Conservation (phyloP, 2,888 invertebrate genomes). For the Apotomis betuletana region DNA sequence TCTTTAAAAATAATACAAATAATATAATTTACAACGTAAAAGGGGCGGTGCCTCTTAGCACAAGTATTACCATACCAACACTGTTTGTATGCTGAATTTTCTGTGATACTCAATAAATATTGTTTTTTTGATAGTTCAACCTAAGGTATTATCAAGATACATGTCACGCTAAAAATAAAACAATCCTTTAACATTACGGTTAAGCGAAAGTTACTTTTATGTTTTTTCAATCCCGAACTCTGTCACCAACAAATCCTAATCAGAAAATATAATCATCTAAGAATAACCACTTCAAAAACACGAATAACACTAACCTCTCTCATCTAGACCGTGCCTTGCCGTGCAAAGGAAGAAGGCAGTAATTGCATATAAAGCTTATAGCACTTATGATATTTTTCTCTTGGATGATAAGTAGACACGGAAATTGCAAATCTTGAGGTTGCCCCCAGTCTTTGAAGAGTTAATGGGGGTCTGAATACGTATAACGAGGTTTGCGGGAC, state of each 20-base stretch:
- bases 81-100: too few relatives aligned
- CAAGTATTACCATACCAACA: too few relatives aligned
- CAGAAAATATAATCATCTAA: neutral
- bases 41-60: too few relatives aligned
- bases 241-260: neutral
- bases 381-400: neutral
- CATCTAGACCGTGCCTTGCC: constrained; percentile 6
- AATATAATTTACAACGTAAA: too few relatives aligned
- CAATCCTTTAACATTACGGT: too few relatives aligned
- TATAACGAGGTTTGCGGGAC: constrained; percentile 33
- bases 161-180: too few relatives aligned
- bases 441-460: constrained; percentile 46
- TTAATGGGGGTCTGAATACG: constrained; percentile 33
- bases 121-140: too few relatives aligned
- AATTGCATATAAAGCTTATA: neutral
- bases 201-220: too few relatives aligned
- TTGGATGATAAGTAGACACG: constrained; percentile 31
- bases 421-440: constrained; percentile 60
- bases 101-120: too few relatives aligned
- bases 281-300: neutral
- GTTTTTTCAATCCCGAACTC: neutral
- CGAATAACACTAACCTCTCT: constrained; percentile 11
- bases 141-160: too few relatives aligned
- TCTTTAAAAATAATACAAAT: too few relatives aligned
- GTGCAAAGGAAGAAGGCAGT: neutral